Conservation (phyloP, 2,113 vertebrate species). For the Rhinopomastus cyanomelas region DNA sequence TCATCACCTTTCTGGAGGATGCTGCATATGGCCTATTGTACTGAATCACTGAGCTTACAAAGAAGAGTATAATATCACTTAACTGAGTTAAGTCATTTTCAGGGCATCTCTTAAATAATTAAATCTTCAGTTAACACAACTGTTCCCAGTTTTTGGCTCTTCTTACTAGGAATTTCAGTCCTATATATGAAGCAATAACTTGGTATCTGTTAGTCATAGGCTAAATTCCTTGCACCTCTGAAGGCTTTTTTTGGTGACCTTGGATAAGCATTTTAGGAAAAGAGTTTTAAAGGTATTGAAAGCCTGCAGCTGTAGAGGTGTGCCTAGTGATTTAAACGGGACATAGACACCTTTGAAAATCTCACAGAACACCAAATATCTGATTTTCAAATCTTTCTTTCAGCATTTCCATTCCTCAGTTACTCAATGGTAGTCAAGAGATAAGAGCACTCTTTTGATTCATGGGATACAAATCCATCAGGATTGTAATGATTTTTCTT, state of each 20-base stretch:
- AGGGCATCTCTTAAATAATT: neutral
- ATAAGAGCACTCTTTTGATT: neutral
- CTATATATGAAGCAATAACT: neutral
- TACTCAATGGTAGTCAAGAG: neutral
- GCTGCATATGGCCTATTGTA: neutral
- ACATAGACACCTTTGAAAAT: neutral
- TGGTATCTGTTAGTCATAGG: neutral
- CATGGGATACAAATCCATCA: neutral
- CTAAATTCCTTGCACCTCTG: neutral
- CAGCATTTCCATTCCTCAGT: accelerated
- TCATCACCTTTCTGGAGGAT: neutral
- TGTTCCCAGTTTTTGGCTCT: neutral
- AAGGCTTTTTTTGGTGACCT: neutral
- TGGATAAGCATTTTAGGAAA: neutral
- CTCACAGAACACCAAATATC: neutral
- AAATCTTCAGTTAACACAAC: neutral
- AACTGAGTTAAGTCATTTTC: neutral
- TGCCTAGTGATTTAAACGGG: neutral
- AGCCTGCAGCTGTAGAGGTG: neutral
- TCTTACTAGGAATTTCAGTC: neutral
- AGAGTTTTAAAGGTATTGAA: neutral
- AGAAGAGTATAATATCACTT: neutral
- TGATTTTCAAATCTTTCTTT: neutral
- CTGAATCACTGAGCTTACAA: neutral
- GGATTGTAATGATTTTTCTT: neutral